phyloP scores from a whole-genome alignment of 2,113 vertebrate species.

The Elephas maximus region DNA sequence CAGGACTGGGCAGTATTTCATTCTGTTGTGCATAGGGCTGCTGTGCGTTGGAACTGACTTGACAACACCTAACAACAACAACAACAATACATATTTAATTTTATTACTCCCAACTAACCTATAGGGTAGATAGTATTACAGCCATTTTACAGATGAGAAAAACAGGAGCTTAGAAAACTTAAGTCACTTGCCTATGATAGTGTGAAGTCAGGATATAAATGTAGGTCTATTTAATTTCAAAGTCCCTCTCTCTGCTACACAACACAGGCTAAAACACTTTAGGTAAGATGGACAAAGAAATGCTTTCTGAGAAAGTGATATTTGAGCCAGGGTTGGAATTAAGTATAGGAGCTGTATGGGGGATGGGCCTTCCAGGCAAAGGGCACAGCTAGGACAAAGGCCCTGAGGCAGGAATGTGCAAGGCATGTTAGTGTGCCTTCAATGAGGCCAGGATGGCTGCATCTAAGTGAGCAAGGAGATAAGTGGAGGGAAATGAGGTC shows the following conservation, averaged over 20 bases:
- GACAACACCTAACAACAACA: too few species aligned
- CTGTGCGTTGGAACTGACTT: too few species aligned
- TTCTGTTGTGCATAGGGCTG: too few species aligned
- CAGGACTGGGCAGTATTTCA: too few species aligned
- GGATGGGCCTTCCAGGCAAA: not conserved
- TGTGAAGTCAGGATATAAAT: not conserved
- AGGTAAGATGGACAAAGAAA: not conserved
- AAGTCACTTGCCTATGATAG: not conserved
- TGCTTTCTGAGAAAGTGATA: not conserved
- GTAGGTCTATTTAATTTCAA: not conserved
- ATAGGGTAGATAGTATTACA: not conserved
- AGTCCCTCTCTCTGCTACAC: not conserved
- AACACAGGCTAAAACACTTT: not conserved
- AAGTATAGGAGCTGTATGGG: not conserved
- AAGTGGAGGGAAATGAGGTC: not conserved
- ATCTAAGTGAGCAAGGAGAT: not conserved
- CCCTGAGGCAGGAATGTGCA: not conserved
- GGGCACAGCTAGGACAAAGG: not conserved
- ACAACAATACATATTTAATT: not conserved
- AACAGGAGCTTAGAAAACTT: not conserved
- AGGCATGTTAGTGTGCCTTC: not conserved
- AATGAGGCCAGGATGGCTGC: not conserved
- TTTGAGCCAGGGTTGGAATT: not conserved
- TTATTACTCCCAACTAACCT: not conserved
- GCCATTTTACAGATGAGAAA: not conserved